A percentile compares a stretch with the other conserved stretches of the same genome.
Conservation (phyloP, 1,140 invertebrate species). For the Pinna nobilis region DNA sequence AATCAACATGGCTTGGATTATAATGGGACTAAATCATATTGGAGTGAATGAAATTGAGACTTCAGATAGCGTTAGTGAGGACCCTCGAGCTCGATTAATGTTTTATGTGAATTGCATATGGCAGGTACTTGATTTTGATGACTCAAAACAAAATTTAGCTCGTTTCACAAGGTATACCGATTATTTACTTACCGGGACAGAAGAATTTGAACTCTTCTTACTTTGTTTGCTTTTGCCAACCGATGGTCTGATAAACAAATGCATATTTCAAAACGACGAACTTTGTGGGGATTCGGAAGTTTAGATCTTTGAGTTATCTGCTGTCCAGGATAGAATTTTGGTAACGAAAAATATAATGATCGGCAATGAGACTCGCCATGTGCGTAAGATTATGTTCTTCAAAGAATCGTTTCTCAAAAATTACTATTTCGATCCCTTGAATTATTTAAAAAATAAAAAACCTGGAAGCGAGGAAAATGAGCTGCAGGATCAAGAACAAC, state of each 20-base stretch:
- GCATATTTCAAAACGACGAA: conserved; percentile 15
- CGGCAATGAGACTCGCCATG: conserved; percentile 1
- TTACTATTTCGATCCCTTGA: conserved; percentile 9
- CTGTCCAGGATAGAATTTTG: neutral
- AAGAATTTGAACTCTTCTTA: conserved; percentile 4
- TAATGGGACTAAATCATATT: too few relatives aligned
- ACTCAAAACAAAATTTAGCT: neutral
- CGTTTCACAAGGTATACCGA: neutral
- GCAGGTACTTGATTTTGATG: neutral
- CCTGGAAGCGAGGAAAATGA: neutral
- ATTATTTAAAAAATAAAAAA: neutral
- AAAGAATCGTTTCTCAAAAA: neutral
- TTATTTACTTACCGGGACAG: neutral
- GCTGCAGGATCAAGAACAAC: too few relatives aligned
- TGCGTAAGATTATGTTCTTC: conserved; percentile 19
- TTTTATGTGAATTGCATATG: conserved; percentile 23
- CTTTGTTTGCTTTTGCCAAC: conserved; percentile 9
- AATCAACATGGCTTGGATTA: too few relatives aligned
- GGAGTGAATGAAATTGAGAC: too few relatives aligned
- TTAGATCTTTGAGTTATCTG: conserved; percentile 4
- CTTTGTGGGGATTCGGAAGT: conserved; percentile 14
- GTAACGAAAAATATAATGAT: neutral
- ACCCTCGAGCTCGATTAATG: conserved; percentile 24
- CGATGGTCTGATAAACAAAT: conserved; percentile 10
- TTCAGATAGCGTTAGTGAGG: too few relatives aligned